Percentiles rank a stretch among this genome's conserved stretches.
Evolutionary conservation across 2,797 vertebrate genomes (phyloP).

Genomic region (Oryzias sinensis): DNA sequence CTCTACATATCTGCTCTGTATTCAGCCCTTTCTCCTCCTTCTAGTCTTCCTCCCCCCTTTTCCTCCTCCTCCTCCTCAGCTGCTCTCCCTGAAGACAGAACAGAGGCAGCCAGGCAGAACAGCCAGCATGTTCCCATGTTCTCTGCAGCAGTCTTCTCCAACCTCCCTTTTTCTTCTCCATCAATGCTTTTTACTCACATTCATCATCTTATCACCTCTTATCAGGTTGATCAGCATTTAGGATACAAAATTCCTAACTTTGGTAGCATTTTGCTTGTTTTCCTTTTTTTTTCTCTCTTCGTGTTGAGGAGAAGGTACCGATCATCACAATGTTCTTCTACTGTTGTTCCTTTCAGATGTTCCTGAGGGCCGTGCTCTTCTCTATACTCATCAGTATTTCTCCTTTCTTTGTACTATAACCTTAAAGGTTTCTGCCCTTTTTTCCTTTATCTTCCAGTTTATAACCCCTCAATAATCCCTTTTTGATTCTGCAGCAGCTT

Average conservation of each 20-base stretch:
- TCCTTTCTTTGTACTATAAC: conserved; percentile 1
- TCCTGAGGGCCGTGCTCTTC: conserved; percentile 22
- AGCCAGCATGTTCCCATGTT: conserved; percentile 66
- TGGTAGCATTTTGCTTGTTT: neutral
- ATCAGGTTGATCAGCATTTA: neutral
- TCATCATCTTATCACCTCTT: conserved; percentile 4
- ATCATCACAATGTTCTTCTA: conserved; percentile 4
- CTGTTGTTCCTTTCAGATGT: conserved; percentile 21
- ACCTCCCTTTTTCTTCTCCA: conserved; percentile 22
- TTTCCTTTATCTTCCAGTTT: neutral
- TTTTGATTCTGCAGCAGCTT: conserved; percentile 21
- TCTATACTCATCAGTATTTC: conserved; percentile 17
- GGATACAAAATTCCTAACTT: too few relatives aligned
- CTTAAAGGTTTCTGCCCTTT: neutral
- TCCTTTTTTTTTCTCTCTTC: conserved; percentile 15
- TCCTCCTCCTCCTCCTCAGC: conserved; percentile 61
- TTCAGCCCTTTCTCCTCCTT: conserved; percentile 26
- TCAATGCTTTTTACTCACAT: conserved; percentile 6
- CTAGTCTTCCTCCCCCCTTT: conserved; percentile 25
- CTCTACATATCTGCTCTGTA: conserved; percentile 37
- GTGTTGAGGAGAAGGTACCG: neutral
- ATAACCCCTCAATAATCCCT: neutral
- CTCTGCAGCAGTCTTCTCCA: conserved; percentile 40
- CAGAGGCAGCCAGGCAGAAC: conserved; percentile 73
- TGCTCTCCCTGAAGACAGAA: conserved; percentile 72